These are phyloP conservation scores for Neoscelio sp. DNA, from an alignment of 2,888 invertebrate species.

Conservation along the genomic window DNA sequence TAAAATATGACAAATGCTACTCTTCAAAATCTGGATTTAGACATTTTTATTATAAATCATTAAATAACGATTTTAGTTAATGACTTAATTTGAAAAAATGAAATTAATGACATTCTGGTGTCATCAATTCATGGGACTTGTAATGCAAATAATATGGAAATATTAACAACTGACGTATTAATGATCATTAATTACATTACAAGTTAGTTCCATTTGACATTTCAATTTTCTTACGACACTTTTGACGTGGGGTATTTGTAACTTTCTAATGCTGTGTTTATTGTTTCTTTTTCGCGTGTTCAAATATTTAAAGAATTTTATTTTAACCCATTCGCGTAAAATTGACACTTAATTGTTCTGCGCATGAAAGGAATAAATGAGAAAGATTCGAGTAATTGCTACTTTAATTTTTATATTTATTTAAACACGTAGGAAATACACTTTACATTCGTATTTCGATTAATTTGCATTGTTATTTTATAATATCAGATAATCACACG, in stretches of 20 bases:
- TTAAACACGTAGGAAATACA: too few species aligned
- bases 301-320: too few species aligned
- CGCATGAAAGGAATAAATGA: too few species aligned
- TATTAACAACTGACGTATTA: constrained; percentile 46
- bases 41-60: not conserved
- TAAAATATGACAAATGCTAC: constrained; percentile 29
- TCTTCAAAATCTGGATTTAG: not conserved
- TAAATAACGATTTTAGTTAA: too few species aligned
- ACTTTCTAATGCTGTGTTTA: not conserved
- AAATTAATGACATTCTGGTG: constrained; percentile 20
- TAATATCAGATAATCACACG: too few species aligned
- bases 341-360: too few species aligned
- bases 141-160: constrained; percentile 17
- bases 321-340: too few species aligned
- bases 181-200: constrained; percentile 45
- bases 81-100: not conserved
- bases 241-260: constrained; percentile 48
- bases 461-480: too few species aligned
- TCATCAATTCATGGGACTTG: constrained; percentile 6
- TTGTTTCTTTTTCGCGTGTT: too few species aligned
- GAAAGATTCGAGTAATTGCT: too few species aligned
- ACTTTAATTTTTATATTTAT: too few species aligned
- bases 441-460: too few species aligned
- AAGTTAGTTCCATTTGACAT: constrained; percentile 33
- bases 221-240: constrained; percentile 43